phyloP scores from a whole-genome alignment of 1,140 invertebrate species.

The Drosophila saltans region DNA sequence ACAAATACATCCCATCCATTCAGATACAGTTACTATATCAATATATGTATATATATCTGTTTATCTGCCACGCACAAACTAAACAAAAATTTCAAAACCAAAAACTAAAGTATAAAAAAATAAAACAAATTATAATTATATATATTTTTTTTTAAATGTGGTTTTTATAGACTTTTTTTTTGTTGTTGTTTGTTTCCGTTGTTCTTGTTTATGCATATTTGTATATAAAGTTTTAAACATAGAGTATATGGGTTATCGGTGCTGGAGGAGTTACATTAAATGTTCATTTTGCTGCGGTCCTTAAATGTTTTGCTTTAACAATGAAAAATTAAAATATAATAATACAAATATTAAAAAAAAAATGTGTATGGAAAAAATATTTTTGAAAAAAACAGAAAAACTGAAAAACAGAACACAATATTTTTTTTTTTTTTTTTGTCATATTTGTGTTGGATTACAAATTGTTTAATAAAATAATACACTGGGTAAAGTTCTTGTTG shows the following conservation, averaged over 20 bases:
- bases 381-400: conserved; percentile 30
- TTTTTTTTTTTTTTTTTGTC: background rate
- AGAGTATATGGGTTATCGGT: conserved; percentile 52
- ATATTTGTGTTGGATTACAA: conserved; percentile 2
- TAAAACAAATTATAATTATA: conserved; percentile 58
- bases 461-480: conserved; percentile 39
- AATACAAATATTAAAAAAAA: conserved; percentile 58
- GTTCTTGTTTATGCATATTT: conserved; percentile 39
- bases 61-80: background rate
- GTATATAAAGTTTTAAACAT: conserved; percentile 70
- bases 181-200: conserved; percentile 55
- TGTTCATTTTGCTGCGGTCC: conserved; percentile 38
- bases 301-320: conserved; percentile 41
- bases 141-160: conserved; percentile 42
- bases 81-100: conserved; percentile 7
- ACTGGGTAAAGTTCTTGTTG: conserved; percentile 46
- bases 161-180: conserved; percentile 54
- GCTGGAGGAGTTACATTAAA: conserved; percentile 61
- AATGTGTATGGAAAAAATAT: conserved; percentile 18
- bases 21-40: background rate
- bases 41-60: background rate
- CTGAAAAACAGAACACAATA: background rate
- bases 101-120: conserved; percentile 23
- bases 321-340: conserved; percentile 68
- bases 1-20: conserved; percentile 15